phyloP scores from a whole-genome alignment of 2,888 invertebrate genomes.

The Vanessa cardui region DNA sequence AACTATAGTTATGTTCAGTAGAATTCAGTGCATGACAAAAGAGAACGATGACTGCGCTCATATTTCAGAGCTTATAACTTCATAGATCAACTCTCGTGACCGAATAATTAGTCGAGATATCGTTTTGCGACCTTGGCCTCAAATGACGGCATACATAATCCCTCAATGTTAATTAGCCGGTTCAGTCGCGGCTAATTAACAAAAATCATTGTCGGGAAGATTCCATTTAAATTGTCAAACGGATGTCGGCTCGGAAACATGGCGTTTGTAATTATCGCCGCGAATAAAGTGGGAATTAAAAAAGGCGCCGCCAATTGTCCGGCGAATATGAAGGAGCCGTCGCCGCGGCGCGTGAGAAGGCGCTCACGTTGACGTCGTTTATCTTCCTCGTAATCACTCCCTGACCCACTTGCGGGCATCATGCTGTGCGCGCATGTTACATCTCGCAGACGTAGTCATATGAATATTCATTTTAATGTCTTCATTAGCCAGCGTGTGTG shows the following conservation, averaged over 20 bases:
- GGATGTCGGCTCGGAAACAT: conserved; percentile 33
- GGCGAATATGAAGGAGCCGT: conserved; percentile 34
- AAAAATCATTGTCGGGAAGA: conserved; percentile 27
- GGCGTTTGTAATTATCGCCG: conserved; percentile 29
- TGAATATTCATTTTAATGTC: background rate
- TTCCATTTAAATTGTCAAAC: conserved; percentile 24
- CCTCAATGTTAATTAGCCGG: conserved; percentile 20
- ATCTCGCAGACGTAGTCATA: background rate
- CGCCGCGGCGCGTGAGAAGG: conserved; percentile 20
- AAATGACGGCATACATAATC: conserved; percentile 20
- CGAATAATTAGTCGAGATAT: conserved; percentile 8
- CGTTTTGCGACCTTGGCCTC: conserved; percentile 8
- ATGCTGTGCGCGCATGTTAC: background rate
- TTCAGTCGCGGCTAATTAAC: conserved; percentile 24
- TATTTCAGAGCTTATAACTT: background rate
- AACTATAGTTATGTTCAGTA: too few species aligned
- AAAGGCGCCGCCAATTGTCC: conserved; percentile 49
- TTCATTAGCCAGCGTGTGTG: too few species aligned
- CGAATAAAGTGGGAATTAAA: conserved; percentile 43
- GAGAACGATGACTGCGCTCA: too few species aligned
- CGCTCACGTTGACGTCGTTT: conserved; percentile 22
- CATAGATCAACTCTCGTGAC: background rate
- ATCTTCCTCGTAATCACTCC: conserved; percentile 25
- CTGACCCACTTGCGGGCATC: conserved; percentile 21
- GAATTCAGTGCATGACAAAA: too few species aligned